Evolutionary conservation across 2,797 vertebrate species (phyloP), one percentile per base, ranked within the genome.

Genomic region (Delichon dasypus): DNA sequence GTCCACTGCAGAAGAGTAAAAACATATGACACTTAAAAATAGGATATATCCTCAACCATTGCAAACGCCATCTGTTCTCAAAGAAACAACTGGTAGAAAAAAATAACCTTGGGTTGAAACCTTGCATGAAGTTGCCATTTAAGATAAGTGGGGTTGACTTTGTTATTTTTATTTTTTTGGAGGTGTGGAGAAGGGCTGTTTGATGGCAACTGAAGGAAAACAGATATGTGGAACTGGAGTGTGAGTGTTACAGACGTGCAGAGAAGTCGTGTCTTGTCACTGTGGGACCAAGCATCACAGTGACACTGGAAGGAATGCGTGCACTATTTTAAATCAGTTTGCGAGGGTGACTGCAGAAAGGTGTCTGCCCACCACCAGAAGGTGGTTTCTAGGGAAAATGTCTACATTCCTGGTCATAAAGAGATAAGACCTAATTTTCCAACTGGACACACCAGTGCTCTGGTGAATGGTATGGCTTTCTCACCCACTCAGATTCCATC

Each of bases 11-110:
- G 87, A 93, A 95, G 89, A 94, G 44, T 77, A 79, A 89, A 96
- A 93, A 86, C 77, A 95, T 84, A 90, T 90, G 93, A 95, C 66
- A 88, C 82, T 94, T 96, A 96, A 95, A 97, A 96, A 97, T 96
- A 97, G 94, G 68, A 68, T 93, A 38, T 84, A 89, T 88, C 82
- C 89, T 88, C 92, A 96, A 81, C 89, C 55, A 72, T 94, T 86
- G 74, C 91, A 92, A 91, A 55, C 10, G 34, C 94, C 95, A 95
- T 95, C 95, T 97, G 96, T 95, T 96, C 94, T 88, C 82, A 67
- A 53, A 92, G 92, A 92, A 95, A 97, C 94, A 96, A 94, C 93
- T 92, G 94, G 85, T 85, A 75, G 79, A 38, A 92, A 95, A 95
- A 96, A 95, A 94, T 89, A 96, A 93, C 91, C 93, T 71, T 77